A percentile compares a stretch with the other conserved stretches of the same genome.
These are phyloP conservation scores for Noctua janthina DNA, from an alignment of 2,888 invertebrate species.

Conservation along the genomic window DNA sequence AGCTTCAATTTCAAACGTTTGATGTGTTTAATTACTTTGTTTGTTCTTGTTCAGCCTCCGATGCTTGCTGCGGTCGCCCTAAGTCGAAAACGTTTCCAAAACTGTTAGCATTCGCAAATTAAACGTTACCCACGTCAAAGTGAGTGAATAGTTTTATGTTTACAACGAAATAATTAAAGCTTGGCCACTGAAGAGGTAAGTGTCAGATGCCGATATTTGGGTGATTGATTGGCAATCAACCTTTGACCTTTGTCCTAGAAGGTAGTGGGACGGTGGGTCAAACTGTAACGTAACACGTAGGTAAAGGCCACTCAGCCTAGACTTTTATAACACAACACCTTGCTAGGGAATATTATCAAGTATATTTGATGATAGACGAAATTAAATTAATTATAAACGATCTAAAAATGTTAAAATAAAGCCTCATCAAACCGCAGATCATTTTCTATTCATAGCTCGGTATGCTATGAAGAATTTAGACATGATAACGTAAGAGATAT, in stretches of 20 bases:
- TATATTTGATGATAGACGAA: constrained; percentile 1
- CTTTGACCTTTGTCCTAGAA: constrained; percentile 44
- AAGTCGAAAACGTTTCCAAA: constrained; percentile 87
- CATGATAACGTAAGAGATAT: constrained; percentile 1
- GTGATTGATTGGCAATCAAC: constrained; percentile 65
- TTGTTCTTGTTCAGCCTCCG: constrained; percentile 85
- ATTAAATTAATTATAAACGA: neutral
- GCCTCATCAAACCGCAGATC: too few species aligned
- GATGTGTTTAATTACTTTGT: constrained; percentile 91
- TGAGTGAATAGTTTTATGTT: constrained; percentile 85
- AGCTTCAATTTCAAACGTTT: constrained; percentile 88
- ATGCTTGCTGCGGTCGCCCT: constrained; percentile 87
- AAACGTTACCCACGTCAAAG: constrained; percentile 89
- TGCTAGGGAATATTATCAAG: constrained; percentile 1
- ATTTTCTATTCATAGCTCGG: neutral
- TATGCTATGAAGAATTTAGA: neutral
- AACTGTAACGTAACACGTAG: constrained; percentile 18
- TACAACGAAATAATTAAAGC: constrained; percentile 86
- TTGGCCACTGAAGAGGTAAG: constrained; percentile 60
- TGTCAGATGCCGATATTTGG: constrained; percentile 70
- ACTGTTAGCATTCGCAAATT: constrained; percentile 88
- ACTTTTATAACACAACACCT: neutral
- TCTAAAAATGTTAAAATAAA: too few species aligned
- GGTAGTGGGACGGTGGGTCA: constrained; percentile 14
- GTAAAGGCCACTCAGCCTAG: neutral